Conservation (phyloP, 2,888 invertebrate genomes). For the Amblyjoppa fuscipennis region DNA sequence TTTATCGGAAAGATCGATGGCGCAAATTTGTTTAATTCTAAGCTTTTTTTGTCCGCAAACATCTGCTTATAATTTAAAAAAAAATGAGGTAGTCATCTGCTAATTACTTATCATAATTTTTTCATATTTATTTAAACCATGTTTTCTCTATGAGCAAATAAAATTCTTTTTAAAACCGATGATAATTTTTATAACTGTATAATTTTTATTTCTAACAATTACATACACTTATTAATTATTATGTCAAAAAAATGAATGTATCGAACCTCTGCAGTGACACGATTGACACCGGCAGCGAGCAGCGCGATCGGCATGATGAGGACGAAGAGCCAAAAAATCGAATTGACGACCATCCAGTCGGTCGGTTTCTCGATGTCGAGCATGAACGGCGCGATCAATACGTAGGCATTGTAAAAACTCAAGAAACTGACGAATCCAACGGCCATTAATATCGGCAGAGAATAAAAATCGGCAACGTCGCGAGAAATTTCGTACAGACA, state of each 20-base stretch:
- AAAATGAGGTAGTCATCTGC: too few relatives aligned
- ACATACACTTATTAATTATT: too few relatives aligned
- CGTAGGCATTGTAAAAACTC: slow-evolving; percentile 45
- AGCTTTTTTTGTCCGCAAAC: not conserved
- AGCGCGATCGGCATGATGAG: slow-evolving; percentile 32
- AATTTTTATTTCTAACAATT: too few relatives aligned
- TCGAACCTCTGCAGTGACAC: slow-evolving; percentile 36
- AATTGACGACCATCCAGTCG: not conserved
- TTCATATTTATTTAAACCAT: too few relatives aligned
- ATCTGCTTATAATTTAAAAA: not conserved
- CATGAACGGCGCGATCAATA: slow-evolving; percentile 36
- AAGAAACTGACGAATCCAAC: slow-evolving; percentile 2
- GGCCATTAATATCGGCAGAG: slow-evolving; percentile 36
- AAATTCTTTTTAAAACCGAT: too few relatives aligned
- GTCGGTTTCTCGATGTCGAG: not conserved
- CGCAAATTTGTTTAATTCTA: not conserved
- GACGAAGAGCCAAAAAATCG: slow-evolving; percentile 30
- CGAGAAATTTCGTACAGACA: slow-evolving; percentile 46
- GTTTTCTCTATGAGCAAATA: too few relatives aligned
- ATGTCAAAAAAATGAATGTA: not conserved
- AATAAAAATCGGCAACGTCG: slow-evolving; percentile 55
- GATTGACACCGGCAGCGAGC: slow-evolving; percentile 23
- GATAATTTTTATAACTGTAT: too few relatives aligned
- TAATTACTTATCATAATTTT: not conserved
- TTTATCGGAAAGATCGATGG: not conserved